Percentiles rank a stretch among this genome's conserved stretches.
phyloP scores from a whole-genome alignment of 1,140 invertebrate genomes.

The Drosophila kanapiae region DNA sequence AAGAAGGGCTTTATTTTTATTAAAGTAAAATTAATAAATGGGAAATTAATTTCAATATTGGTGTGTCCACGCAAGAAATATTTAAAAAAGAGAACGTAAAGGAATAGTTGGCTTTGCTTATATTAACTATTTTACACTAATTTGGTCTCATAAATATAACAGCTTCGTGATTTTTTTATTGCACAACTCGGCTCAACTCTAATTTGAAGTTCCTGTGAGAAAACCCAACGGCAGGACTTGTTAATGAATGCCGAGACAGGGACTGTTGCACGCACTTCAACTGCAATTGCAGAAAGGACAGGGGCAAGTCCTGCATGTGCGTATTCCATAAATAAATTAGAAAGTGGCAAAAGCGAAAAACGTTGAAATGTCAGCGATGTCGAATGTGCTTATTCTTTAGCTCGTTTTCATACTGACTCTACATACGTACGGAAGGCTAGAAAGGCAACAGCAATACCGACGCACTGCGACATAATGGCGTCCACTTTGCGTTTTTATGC shows the following conservation, averaged over 20 bases:
- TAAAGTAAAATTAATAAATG: not conserved
- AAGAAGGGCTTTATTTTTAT: not conserved
- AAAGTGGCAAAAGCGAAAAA: slow-evolving; percentile 74
- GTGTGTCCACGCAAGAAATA: not conserved
- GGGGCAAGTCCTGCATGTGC: slow-evolving; percentile 15
- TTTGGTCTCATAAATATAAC: slow-evolving; percentile 18
- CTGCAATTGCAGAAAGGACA: slow-evolving; percentile 53
- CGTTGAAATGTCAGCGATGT: slow-evolving; percentile 57
- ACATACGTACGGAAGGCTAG: not conserved
- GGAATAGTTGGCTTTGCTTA: not conserved
- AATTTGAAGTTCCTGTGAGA: slow-evolving; percentile 2
- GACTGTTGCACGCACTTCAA: slow-evolving; percentile 76
- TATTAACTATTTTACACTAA: not conserved
- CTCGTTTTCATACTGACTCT: slow-evolving; percentile 44
- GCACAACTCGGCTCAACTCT: slow-evolving; percentile 44
- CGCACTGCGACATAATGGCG: slow-evolving; percentile 84
- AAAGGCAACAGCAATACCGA: slow-evolving; percentile 40
- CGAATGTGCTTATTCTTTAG: slow-evolving; percentile 25
- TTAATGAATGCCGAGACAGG: slow-evolving; percentile 49
- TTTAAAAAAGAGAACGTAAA: not conserved
- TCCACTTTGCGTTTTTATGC: slow-evolving; percentile 84
- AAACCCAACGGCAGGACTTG: slow-evolving; percentile 51
- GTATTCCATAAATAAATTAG: slow-evolving; percentile 81
- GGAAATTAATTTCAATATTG: not conserved
- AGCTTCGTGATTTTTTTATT: slow-evolving; percentile 15